Conservation (phyloP, 2,113 vertebrate genomes). For the Cyrtonyx montezumae region DNA sequence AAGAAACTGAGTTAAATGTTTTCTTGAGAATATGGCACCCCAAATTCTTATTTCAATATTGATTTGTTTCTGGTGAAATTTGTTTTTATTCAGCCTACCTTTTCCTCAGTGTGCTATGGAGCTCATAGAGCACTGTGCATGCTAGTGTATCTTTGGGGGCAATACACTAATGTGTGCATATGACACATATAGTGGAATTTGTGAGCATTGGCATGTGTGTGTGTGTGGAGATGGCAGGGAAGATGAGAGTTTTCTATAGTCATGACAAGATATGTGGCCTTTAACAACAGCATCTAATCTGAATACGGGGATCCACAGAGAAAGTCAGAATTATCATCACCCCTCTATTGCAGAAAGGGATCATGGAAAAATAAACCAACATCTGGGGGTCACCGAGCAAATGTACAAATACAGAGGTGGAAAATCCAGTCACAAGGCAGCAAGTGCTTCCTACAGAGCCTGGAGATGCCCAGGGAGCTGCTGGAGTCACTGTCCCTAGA, state of each 20-base stretch:
- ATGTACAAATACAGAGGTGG: fast-evolving
- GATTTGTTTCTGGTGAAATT: background rate
- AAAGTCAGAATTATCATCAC: background rate
- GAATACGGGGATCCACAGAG: background rate
- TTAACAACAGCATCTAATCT: background rate
- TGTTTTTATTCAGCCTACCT: background rate
- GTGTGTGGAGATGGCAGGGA: background rate
- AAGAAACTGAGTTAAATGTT: background rate
- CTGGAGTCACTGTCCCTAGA: too few species aligned
- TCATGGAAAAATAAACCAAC: background rate
- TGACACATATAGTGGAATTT: background rate
- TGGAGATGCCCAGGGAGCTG: background rate
- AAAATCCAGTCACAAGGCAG: background rate
- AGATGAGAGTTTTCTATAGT: background rate
- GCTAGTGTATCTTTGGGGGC: background rate
- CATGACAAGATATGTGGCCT: background rate
- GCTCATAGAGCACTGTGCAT: background rate
- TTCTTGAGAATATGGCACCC: background rate
- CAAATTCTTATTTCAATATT: background rate
- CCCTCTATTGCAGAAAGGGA: background rate
- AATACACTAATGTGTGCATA: fast-evolving
- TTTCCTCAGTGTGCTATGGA: background rate
- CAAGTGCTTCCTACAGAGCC: background rate
- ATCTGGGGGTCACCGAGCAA: background rate
- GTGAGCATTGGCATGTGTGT: background rate